Base-by-base conservation (phyloP, 2,888 invertebrate genomes). In the Drosophila rellima region DNA sequence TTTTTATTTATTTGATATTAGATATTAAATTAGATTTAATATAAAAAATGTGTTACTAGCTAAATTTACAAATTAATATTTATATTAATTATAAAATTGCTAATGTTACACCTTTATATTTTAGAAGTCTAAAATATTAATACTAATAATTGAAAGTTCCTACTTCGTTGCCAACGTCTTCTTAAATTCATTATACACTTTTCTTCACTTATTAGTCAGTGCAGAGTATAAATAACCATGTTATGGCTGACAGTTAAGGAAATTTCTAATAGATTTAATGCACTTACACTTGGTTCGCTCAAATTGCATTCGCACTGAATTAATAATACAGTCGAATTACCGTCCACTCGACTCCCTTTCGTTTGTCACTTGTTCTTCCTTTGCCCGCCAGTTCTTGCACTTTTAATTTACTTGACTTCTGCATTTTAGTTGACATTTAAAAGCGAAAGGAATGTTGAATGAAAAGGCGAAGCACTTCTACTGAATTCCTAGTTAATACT, bases 221-320 rank as follows among this genome's bases (percentile, higher is more conserved):
- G 17, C 18, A 33, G 18, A 39, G 33, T 15, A 56, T 10, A 54
- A 47, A 66, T 78, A 81, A 81, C 64, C 65, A 17, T 31, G 59
- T 68, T 68, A 59, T 48, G 55, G 47, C 63, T 31, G 42, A 35
- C 42, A 37, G 45, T 50, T 52, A 61, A 37, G n/a, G n/a, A 18
- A 37, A 51, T 74, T 64, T 69, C 60, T 66, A 71, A 64, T 67
- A 65, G 59, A 65, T 69, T 78, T 70, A 74, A 70, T 72, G 64
- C 63, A 62, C 39, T 70, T 75, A 50, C 50, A 57, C 62, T 67
- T 52, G 39, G 26, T 47, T 40, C 55, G 64, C 51, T 70, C 61
- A 61, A 71, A 71, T 71, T 67, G 57, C 66, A 61, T 42, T 70
- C 59, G 59, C 78, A 54, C 63, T 60, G 55, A 72, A 66, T 70